Percentiles rank a stretch among this genome's conserved stretches.
Conservation (phyloP, 2,888 invertebrate genomes). For the Embidobia sp. region DNA sequence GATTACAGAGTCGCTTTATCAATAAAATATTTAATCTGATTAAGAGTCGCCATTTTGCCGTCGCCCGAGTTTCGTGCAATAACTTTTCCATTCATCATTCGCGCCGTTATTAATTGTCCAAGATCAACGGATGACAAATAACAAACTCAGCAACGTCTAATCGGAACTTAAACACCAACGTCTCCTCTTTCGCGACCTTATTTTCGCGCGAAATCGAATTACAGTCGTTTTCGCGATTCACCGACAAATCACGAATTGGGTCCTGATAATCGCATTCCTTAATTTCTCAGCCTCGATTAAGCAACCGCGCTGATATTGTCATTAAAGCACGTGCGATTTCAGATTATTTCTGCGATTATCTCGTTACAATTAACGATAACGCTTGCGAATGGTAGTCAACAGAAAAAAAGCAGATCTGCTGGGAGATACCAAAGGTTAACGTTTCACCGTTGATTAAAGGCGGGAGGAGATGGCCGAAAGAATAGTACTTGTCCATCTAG, state of each 20-base stretch:
- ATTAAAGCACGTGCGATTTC: background rate
- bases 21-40: conserved; percentile 50
- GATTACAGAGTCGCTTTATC: conserved; percentile 29
- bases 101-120: conserved; percentile 1
- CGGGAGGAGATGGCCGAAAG: no score
- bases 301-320: background rate
- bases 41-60: conserved; percentile 27
- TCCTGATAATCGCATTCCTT: background rate
- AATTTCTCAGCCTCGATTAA: background rate
- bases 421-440: no score
- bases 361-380: background rate
- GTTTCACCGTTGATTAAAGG: no score
- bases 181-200: no score
- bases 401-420: no score
- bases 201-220: no score
- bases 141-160: no score
- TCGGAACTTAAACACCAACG: no score
- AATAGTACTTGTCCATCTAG: no score
- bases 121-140: no score
- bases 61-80: background rate
- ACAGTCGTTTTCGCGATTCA: no score
- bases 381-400: background rate
- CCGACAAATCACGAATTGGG: background rate
- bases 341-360: background rate
- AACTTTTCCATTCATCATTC: conserved; percentile 17